Evolutionary conservation across 2,797 vertebrate species (phyloP).

Genomic region (Tragopan temminckii): DNA sequence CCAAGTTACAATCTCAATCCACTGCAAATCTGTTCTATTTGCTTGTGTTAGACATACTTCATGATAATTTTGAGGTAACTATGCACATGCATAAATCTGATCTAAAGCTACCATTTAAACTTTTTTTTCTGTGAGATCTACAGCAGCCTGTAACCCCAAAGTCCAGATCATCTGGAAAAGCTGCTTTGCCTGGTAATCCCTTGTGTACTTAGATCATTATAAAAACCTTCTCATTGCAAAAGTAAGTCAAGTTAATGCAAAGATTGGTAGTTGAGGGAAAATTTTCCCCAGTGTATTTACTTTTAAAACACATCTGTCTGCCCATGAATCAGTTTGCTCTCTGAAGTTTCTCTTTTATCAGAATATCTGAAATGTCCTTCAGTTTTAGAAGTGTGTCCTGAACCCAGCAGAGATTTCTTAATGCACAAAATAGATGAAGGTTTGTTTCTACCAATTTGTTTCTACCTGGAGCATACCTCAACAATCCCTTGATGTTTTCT

Average conservation of each 20-base stretch:
- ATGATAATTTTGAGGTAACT: background rate
- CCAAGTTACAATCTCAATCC: background rate
- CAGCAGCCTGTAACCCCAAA: background rate
- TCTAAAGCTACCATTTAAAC: background rate
- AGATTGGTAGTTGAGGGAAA: background rate
- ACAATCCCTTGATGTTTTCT: constrained; percentile 6
- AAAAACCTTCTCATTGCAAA: background rate
- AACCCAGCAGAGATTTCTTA: constrained; percentile 26
- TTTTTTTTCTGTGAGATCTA: background rate
- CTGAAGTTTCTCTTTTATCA: constrained; percentile 3
- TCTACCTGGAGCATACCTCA: background rate
- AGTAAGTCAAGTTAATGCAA: background rate
- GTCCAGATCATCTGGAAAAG: constrained; percentile 21
- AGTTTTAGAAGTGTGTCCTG: background rate
- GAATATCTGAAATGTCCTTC: constrained; percentile 17
- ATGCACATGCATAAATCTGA: background rate
- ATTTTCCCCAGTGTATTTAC: background rate
- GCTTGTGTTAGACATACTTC: background rate
- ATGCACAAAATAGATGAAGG: constrained; percentile 3
- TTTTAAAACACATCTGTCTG: background rate
- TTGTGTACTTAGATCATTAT: background rate
- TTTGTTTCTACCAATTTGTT: constrained; percentile 18
- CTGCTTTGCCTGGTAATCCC: background rate
- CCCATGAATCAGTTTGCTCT: background rate
- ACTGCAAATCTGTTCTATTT: background rate